phyloP scores from a whole-genome alignment of 2,888 invertebrate genomes.

The Fragum sueziense region DNA sequence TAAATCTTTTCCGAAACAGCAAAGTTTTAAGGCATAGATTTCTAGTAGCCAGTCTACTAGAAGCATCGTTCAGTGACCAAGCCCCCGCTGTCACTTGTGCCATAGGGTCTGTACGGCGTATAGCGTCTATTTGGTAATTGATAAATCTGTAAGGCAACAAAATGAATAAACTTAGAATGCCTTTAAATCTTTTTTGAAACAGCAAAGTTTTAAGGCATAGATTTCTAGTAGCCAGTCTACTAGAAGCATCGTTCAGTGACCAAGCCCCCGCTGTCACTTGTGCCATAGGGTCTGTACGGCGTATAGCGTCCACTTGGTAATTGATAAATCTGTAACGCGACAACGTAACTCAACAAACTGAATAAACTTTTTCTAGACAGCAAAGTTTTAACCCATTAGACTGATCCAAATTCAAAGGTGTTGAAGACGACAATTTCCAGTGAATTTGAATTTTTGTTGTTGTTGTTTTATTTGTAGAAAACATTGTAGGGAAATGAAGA shows the following conservation, averaged over 20 bases:
- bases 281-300: constrained; percentile 51
- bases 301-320: constrained; percentile 63
- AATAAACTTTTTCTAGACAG: constrained; percentile 53
- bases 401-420: too few relatives aligned
- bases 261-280: constrained; percentile 63
- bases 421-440: too few relatives aligned
- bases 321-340: constrained; percentile 61
- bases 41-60: constrained; percentile 51
- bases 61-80: constrained; percentile 58
- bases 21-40: constrained; percentile 63
- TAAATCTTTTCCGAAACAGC: constrained; percentile 50
- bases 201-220: constrained; percentile 60
- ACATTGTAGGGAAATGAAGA: too few relatives aligned
- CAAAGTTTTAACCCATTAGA: constrained; percentile 51
- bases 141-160: constrained; percentile 58
- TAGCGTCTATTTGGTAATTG: constrained; percentile 64
- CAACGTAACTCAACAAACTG: constrained; percentile 39
- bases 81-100: constrained; percentile 62
- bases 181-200: constrained; percentile 50
- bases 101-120: constrained; percentile 53
- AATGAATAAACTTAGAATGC: constrained; percentile 34
- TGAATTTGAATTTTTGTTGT: too few relatives aligned
- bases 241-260: constrained; percentile 56
- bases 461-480: too few relatives aligned
- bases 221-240: constrained; percentile 54